Conservation (phyloP, 2,797 vertebrate genomes). For the Sebastes alutus region DNA sequence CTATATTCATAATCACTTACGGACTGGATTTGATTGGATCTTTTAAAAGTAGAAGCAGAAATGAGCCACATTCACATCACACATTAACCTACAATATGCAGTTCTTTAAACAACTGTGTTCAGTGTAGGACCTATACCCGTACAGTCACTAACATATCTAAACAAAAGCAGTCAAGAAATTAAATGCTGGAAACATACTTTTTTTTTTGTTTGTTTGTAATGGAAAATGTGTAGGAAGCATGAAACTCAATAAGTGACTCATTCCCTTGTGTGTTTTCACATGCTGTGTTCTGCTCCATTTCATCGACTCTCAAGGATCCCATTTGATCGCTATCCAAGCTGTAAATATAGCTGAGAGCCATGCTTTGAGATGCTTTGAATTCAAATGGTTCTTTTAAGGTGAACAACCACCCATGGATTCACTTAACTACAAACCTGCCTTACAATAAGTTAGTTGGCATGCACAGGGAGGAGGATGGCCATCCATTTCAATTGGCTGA, state of each 20-base stretch:
- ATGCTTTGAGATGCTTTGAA: slow-evolving; percentile 54
- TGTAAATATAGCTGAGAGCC: slow-evolving; percentile 61
- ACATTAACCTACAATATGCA: neutral
- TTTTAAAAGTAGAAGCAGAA: neutral
- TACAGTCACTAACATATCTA: neutral
- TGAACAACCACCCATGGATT: slow-evolving; percentile 52
- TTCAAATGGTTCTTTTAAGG: slow-evolving; percentile 57
- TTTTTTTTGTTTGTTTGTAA: neutral
- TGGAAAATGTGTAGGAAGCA: slow-evolving; percentile 51
- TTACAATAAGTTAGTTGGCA: slow-evolving; percentile 62
- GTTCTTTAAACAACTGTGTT: neutral
- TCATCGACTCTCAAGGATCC: slow-evolving; percentile 56
- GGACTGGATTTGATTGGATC: neutral
- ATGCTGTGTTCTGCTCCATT: slow-evolving; percentile 35
- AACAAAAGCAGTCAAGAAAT: neutral
- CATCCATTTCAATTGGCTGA: slow-evolving; percentile 24
- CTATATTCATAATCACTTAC: neutral
- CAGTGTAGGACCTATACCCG: neutral
- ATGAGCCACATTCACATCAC: neutral
- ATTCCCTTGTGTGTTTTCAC: slow-evolving; percentile 46
- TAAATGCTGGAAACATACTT: neutral
- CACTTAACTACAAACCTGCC: slow-evolving; percentile 40
- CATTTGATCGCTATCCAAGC: slow-evolving; percentile 62
- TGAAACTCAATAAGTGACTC: slow-evolving; percentile 56
- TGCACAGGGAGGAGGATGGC: slow-evolving; percentile 31